phyloP scores from a whole-genome alignment of 2,113 vertebrate species.

The Willisornis vidua region DNA sequence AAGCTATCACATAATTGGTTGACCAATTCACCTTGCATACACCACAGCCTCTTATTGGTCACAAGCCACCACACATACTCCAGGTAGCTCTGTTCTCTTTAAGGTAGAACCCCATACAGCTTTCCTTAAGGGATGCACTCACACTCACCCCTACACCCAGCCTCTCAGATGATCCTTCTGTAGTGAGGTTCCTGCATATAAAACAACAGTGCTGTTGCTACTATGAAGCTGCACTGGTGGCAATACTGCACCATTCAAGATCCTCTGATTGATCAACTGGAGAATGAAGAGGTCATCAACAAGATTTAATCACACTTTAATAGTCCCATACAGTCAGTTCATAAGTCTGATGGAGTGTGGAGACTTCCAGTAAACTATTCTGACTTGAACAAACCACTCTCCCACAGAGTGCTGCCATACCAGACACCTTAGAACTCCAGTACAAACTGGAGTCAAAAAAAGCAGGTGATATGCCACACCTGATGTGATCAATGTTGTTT shows the following conservation, averaged over 20 bases:
- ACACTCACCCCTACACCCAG: neutral
- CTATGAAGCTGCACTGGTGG: neutral
- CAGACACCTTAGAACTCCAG: fast-evolving
- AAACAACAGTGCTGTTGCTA: neutral
- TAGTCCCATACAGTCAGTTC: no score
- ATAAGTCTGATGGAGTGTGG: neutral
- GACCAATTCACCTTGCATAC: no score
- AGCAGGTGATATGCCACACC: neutral
- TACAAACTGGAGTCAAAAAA: neutral
- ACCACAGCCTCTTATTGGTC: no score
- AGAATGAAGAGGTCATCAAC: neutral
- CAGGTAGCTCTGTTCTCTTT: no score
- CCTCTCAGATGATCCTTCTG: neutral
- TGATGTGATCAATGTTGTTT: neutral
- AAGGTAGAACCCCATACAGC: no score
- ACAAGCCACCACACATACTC: no score
- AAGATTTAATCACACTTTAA: neutral
- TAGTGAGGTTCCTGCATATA: neutral
- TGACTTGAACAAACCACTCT: neutral
- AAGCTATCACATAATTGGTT: no score
- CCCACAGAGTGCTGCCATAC: neutral
- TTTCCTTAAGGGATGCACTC: no score
- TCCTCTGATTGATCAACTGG: neutral
- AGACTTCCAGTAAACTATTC: neutral
- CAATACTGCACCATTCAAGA: neutral